Evolutionary conservation across 2,113 vertebrate species (phyloP).

Genomic region (Myiopsitta monachus): DNA sequence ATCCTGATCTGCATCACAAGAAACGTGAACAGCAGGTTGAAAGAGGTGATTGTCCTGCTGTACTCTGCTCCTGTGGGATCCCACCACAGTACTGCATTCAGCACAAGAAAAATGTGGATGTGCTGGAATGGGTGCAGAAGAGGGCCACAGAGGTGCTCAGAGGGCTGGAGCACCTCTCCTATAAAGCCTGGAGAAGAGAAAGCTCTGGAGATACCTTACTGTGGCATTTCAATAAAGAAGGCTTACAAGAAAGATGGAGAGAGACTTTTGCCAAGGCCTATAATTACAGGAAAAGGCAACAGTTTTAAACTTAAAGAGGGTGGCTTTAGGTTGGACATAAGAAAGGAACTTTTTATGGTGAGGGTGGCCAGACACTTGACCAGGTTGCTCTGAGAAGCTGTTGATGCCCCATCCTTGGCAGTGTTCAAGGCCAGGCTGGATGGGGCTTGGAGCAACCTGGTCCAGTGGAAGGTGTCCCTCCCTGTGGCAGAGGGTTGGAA

Average conservation of each 20-base stretch:
- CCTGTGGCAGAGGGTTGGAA: background rate
- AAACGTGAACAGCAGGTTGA: background rate
- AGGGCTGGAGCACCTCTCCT: background rate
- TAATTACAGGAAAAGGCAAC: background rate
- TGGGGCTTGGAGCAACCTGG: background rate
- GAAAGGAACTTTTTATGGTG: background rate
- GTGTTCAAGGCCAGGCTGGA: background rate
- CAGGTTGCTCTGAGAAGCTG: background rate
- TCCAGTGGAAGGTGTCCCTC: background rate
- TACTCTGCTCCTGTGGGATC: background rate
- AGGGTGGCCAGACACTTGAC: background rate
- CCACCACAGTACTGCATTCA: background rate
- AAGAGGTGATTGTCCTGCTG: background rate
- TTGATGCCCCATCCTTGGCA: background rate
- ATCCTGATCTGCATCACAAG: background rate
- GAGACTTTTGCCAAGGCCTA: background rate
- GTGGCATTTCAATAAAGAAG: background rate
- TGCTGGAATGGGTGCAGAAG: no score
- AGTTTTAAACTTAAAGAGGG: background rate
- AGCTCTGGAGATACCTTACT: background rate
- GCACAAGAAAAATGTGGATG: background rate
- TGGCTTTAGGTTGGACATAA: background rate
- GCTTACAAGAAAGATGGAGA: background rate
- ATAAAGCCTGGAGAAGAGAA: background rate
- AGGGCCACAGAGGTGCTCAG: background rate